These are phyloP conservation scores for Agrotis ipsilon DNA, from an alignment of 2,888 invertebrate genomes.

Conservation along the genomic window DNA sequence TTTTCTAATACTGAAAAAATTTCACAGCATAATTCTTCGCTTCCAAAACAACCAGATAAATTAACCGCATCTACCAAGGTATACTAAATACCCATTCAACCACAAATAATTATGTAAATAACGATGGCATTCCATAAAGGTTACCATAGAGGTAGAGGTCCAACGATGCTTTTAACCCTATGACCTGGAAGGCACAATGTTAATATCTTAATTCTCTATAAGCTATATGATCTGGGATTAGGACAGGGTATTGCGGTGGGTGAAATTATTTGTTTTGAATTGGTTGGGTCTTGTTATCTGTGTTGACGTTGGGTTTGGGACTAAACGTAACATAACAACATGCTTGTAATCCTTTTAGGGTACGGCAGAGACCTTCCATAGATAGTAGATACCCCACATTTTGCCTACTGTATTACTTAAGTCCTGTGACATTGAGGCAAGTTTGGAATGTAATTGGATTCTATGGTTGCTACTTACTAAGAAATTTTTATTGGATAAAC, in stretches of 20 bases:
- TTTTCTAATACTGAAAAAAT: neutral
- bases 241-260: neutral
- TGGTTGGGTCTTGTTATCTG: neutral
- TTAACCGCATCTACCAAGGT: neutral
- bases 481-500: too few relatives aligned
- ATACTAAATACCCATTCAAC: constrained; percentile 5
- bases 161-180: constrained; percentile 49
- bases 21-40: neutral
- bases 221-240: constrained; percentile 10
- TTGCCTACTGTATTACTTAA: too few relatives aligned
- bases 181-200: constrained; percentile 21
- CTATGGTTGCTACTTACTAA: too few relatives aligned
- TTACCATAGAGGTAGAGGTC: constrained; percentile 13
- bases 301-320: neutral
- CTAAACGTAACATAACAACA: too few relatives aligned
- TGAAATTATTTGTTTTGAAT: neutral
- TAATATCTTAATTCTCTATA: constrained; percentile 28
- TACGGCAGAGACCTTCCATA: too few relatives aligned
- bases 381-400: too few relatives aligned
- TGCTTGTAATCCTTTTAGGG: too few relatives aligned
- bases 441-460: too few relatives aligned
- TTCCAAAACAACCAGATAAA: neutral
- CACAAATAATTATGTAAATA: constrained; percentile 23
- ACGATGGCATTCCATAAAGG: constrained; percentile 12
- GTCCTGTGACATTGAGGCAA: too few relatives aligned